Conservation (phyloP, 2,888 invertebrate genomes). For the Perdita meconis region DNA sequence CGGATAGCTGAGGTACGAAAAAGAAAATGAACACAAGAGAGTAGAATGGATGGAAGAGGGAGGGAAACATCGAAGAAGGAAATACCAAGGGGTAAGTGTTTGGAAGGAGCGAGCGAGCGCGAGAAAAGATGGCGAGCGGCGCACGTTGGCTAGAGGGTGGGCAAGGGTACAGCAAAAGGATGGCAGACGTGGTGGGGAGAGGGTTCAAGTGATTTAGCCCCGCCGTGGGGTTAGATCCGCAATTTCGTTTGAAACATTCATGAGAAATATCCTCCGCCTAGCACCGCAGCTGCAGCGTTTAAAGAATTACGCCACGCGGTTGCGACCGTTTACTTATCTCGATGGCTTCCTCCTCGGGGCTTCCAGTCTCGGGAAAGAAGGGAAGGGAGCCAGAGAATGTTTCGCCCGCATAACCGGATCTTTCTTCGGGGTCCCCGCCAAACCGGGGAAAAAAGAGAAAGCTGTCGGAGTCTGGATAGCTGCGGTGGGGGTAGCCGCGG, state of each 20-base stretch:
- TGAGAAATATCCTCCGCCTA: slow-evolving; percentile 81
- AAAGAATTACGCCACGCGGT: slow-evolving; percentile 80
- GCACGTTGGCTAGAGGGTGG: slow-evolving; percentile 13
- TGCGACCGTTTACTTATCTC: slow-evolving; percentile 78
- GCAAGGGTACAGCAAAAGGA: slow-evolving; percentile 28
- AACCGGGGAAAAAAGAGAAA: slow-evolving; percentile 10
- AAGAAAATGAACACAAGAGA: background rate
- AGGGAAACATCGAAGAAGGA: slow-evolving; percentile 17
- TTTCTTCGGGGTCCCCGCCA: slow-evolving; percentile 54
- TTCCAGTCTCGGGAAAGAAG: slow-evolving; percentile 55
- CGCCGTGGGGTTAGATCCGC: slow-evolving; percentile 82
- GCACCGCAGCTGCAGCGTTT: slow-evolving; percentile 77
- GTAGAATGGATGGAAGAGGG: background rate
- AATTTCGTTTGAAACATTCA: slow-evolving; percentile 84
- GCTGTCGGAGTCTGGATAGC: slow-evolving; percentile 15
- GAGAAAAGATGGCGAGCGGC: slow-evolving; percentile 46
- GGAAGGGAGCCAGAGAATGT: no score
- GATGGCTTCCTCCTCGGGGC: slow-evolving; percentile 74
- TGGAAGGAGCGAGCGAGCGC: slow-evolving; percentile 30
- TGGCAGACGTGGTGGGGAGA: slow-evolving; percentile 22
- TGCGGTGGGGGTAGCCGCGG: slow-evolving; percentile 17
- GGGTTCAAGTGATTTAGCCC: slow-evolving; percentile 81
- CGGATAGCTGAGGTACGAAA: slow-evolving; percentile 18
- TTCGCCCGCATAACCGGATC: slow-evolving; percentile 76
- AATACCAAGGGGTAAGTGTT: slow-evolving; percentile 11